Base-by-base conservation (phyloP, 2,113 vertebrate species). In the Megalops atlanticus region DNA sequence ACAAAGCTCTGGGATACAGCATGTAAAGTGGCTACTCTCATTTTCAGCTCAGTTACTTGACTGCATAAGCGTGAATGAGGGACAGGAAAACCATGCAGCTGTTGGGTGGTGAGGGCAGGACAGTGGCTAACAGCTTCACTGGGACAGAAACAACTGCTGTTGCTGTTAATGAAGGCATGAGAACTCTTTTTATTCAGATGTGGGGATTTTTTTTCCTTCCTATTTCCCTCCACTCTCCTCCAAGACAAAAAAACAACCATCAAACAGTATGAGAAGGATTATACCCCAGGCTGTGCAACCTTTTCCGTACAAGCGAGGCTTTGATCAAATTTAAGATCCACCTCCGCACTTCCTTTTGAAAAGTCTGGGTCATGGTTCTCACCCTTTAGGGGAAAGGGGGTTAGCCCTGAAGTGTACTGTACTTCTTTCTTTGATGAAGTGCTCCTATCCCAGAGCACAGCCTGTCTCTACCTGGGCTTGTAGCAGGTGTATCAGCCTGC, bases 291-390 rank as follows among this genome's bases (percentile, higher is more conserved):
- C 85, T 81, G 38, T 52, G 45, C 73, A 76, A 80, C 74, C 68
- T n/a, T n/a, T n/a, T n/a, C n/a, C n/a, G n/a, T n/a, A n/a, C 43
- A 82, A 72, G 49, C 5, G 16, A 18, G 45, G 16, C 84, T 92
- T 86, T 91, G 85, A 91, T 91, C 84, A 82, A 72, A 81, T 52
- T 78, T 84, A 77, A 89, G 80, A 54, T 81, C 75, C 83, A 83
- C 83, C 81, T 89, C 84, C 12, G 78, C 45, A 85, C 79, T 54
- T 86, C 80, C 81, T 54, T 70, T 72, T 78, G 77, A 76, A 80
- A 84, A 82, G 74, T 76, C 3, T 16, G 39, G 76, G 35, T 35
- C 4, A 70, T 41, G 24, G n/a, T 52, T 80, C 45, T 38, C 27
- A 54, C 27, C 1, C 40, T 76, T 18, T 0, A 31, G n/a, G 40